Evolutionary conservation across 2,888 invertebrate genomes (phyloP).

Genomic region (Cetonia aurata): DNA sequence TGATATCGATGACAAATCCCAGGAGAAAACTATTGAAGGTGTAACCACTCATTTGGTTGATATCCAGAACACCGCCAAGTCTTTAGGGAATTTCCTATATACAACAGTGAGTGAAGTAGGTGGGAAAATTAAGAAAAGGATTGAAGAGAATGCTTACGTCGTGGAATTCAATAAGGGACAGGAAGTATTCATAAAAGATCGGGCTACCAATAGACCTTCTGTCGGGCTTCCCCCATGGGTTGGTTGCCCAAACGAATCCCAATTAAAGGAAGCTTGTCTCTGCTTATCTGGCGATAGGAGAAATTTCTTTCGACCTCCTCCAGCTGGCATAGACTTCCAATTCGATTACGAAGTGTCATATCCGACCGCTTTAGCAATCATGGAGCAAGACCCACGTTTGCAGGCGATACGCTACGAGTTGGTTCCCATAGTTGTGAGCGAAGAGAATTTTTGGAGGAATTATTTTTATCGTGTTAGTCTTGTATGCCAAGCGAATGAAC

Average conservation of each 20-base stretch:
- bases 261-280: constrained; percentile 94
- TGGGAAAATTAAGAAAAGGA: constrained; percentile 94
- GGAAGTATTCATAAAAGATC: constrained; percentile 93
- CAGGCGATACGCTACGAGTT: constrained; percentile 99
- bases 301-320: constrained; percentile 97
- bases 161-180: constrained; percentile 97
- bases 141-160: constrained; percentile 93
- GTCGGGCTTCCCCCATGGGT: constrained; percentile 92
- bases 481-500: constrained; percentile 96
- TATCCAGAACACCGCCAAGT: constrained; percentile 77
- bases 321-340: constrained; percentile 93
- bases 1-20: constrained; percentile 72
- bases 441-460: constrained; percentile 99
- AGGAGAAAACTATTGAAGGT: constrained; percentile 89
- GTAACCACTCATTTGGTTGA: too few relatives aligned
- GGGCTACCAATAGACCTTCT: constrained; percentile 75
- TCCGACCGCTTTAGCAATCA: constrained; percentile 93
- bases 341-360: constrained; percentile 95
- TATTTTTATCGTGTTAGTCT: constrained; percentile 99
- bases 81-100: constrained; percentile 91
- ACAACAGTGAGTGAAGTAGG: constrained; percentile 91
- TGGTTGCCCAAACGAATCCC: constrained; percentile 93
- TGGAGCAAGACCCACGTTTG: constrained; percentile 95
- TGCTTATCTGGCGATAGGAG: constrained; percentile 94
- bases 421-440: constrained; percentile 98